Conservation (phyloP, 1,140 invertebrate species). For the Brachionus rubens region DNA sequence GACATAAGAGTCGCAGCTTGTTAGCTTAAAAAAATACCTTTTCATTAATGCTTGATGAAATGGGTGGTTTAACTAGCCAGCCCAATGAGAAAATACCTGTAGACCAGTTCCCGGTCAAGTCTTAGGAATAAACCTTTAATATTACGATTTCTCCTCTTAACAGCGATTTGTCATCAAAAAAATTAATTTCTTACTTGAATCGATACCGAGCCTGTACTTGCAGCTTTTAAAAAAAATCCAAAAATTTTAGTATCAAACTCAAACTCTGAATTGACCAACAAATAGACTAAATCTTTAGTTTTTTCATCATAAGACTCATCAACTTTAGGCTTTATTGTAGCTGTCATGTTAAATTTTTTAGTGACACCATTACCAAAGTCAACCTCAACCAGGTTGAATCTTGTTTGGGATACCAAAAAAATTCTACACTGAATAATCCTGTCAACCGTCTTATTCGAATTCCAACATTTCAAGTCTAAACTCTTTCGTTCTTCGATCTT, state of each 20-base stretch:
- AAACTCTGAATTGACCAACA: constrained; percentile 1
- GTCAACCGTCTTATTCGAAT: not conserved
- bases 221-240: not conserved
- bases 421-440: not conserved
- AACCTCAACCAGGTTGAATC: not conserved
- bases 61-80: too few relatives aligned
- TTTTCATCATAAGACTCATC: not conserved
- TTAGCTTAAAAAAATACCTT: too few relatives aligned
- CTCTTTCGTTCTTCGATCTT: not conserved
- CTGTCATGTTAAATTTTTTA: too few relatives aligned
- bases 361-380: not conserved
- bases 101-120: too few relatives aligned
- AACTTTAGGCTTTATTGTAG: too few relatives aligned
- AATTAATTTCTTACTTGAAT: not conserved
- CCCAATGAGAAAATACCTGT: too few relatives aligned
- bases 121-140: too few relatives aligned
- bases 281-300: not conserved
- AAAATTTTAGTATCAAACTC: not conserved
- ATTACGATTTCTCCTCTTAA: too few relatives aligned
- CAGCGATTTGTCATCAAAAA: not conserved
- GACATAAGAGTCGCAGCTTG: too few relatives aligned
- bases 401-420: not conserved
- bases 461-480: not conserved
- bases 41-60: too few relatives aligned
- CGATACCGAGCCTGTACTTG: not conserved